Evolutionary conservation across 2,113 vertebrate species (phyloP).

Genomic region (Corythaeola cristata): DNA sequence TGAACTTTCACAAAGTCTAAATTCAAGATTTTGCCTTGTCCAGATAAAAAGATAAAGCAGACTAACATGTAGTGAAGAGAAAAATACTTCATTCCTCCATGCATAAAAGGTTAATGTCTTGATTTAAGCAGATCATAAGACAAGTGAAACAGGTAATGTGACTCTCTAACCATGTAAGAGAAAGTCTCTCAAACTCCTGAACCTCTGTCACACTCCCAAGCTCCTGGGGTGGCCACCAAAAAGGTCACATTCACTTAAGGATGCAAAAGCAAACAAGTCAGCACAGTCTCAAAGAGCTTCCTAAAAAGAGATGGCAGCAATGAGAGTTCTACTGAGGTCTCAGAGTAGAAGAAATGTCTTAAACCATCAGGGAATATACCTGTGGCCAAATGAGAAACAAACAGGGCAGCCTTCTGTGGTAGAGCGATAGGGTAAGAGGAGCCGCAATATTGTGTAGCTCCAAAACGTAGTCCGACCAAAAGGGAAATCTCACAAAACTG

Average conservation of each 20-base stretch:
- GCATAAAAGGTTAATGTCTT: slow-evolving; percentile 2
- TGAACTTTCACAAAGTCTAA: background rate
- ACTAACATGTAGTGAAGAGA: background rate
- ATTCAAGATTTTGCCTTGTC: background rate
- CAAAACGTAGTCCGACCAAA: background rate
- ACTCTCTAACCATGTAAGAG: background rate
- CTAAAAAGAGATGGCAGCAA: background rate
- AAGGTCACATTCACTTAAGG: background rate
- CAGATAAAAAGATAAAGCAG: slow-evolving; percentile 33
- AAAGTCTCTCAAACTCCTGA: slow-evolving; percentile 30
- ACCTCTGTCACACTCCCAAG: background rate
- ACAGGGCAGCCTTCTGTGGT: background rate
- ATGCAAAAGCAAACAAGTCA: background rate
- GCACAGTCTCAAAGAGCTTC: background rate
- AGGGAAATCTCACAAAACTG: background rate
- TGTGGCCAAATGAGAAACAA: background rate
- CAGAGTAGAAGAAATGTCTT: background rate
- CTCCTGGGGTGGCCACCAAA: background rate
- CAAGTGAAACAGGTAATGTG: slow-evolving; percentile 3
- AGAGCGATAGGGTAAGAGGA: background rate
- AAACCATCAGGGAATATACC: background rate
- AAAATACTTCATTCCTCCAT: background rate
- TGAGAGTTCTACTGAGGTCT: background rate
- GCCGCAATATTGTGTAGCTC: rapidly evolving
- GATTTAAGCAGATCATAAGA: slow-evolving; percentile 36